These are phyloP conservation scores for Plectropomus leopardus DNA, from an alignment of 2,113 vertebrate genomes.

Conservation along the genomic window DNA sequence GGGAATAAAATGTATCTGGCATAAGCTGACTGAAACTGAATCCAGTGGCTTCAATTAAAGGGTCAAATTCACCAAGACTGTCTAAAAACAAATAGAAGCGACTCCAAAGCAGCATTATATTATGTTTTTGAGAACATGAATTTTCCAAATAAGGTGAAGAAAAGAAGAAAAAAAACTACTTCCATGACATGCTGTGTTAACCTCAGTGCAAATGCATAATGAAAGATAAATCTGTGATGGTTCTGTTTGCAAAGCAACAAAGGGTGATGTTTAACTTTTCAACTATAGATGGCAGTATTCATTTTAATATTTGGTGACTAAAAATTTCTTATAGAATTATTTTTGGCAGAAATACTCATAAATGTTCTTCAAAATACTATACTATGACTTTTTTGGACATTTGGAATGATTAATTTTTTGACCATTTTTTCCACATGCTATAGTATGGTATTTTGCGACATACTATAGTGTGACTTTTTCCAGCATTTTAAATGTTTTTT, in stretches of 20 bases:
- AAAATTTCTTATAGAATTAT: neutral
- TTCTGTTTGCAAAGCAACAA: neutral
- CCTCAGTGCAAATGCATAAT: neutral
- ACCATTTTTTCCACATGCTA: too few species aligned
- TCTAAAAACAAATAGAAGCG: neutral
- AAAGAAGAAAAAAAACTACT: neutral
- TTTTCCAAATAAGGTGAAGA: neutral
- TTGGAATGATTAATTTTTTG: too few species aligned
- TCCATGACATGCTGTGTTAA: neutral
- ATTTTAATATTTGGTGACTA: neutral
- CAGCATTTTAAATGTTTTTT: too few species aligned
- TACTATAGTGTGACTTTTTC: too few species aligned
- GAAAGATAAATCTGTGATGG: neutral
- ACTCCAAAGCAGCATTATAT: neutral
- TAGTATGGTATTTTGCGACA: too few species aligned
- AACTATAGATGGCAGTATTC: conserved; percentile 59
- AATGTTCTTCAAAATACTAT: too few species aligned
- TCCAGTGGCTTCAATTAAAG: conserved; percentile 22
- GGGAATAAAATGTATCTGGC: neutral
- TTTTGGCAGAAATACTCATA: neutral
- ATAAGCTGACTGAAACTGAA: conserved; percentile 16
- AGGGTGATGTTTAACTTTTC: neutral
- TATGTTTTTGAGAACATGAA: neutral
- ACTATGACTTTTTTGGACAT: too few species aligned
- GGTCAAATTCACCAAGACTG: neutral